phyloP scores from a whole-genome alignment of 2,113 vertebrate species.

The Helogale parvula region DNA sequence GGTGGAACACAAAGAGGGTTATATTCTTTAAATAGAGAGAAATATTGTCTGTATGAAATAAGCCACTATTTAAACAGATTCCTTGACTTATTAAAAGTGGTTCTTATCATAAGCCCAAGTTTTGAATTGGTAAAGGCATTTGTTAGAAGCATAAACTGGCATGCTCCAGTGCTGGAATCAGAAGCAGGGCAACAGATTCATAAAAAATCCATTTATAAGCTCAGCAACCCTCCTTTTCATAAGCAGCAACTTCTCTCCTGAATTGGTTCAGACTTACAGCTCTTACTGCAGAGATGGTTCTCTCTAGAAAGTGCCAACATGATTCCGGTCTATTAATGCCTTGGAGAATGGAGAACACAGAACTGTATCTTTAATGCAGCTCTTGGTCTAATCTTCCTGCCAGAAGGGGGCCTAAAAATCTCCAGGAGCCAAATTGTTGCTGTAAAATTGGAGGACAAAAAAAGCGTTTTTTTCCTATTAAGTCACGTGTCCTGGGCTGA shows the following conservation, averaged over 20 bases:
- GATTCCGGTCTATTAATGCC: not conserved
- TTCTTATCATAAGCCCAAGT: not conserved
- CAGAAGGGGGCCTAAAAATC: not conserved
- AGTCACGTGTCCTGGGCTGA: not conserved
- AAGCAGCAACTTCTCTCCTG: not conserved
- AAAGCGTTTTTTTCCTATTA: not conserved
- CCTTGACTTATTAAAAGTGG: not conserved
- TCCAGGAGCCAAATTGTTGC: not conserved
- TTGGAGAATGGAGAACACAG: not conserved
- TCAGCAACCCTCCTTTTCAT: not conserved
- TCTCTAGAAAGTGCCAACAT: not conserved
- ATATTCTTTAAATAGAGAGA: not conserved
- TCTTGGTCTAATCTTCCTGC: constrained; percentile 3
- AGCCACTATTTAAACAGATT: not conserved
- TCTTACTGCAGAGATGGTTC: not conserved
- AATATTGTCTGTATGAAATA: not conserved
- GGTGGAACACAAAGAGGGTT: not conserved
- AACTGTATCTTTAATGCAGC: not conserved
- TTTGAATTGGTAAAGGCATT: constrained; percentile 35
- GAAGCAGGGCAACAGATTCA: not conserved
- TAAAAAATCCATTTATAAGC: constrained; percentile 29
- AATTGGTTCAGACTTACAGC: constrained; percentile 2
- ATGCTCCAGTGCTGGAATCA: not conserved
- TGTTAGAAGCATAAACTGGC: not conserved
- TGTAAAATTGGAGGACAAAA: constrained; percentile 15